Base-by-base conservation (phyloP, 2,113 vertebrate species). In the Lethenteron camtschaticum region DNA sequence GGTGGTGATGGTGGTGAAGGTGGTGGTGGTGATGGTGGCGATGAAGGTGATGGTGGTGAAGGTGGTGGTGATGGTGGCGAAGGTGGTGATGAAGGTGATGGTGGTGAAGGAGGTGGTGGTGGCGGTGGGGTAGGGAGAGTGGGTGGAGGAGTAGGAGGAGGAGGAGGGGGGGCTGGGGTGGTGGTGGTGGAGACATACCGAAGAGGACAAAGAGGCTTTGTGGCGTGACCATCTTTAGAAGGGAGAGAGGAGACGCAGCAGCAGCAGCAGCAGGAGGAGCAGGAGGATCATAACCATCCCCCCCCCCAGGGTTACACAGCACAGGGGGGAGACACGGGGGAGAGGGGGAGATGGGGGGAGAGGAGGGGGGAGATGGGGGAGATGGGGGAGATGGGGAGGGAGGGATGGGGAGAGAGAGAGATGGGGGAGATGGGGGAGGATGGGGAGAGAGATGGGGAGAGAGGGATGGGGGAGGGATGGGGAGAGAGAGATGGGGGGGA, bases 231-330 rank as follows among this genome's bases (percentile, higher is more conserved):
- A 85, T 85, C 85, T 86, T 85, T 85, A 85, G 84, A 86, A 86
- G 84, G 83, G 85, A 84, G 85, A 84, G 85, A 85, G 84, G 85
- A 84, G 83, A 85, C 85, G 90, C 90, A 92, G 89, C 89, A 84
- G 88, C 87, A 94, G 24, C 24, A 41, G 24, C 24, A 41, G 24
- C 90, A 95, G 91, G 90, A 92, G 92, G 91, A 96, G 87, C 94
- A 87, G 86, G 90, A 94, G 90, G 86, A 87, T 84, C 88, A 85
- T 83, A 88, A 96, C 96, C 90, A 92, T 97, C 92, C 91, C 92
- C 24, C 24, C 24, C 24, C 24, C 24, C 24, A 41, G 24, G 24
- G 4, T 87, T 95, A 87, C 89, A 87, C 84, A 96, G 86, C 85
- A 80, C 74, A 79, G 78, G 83, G 81, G 78, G 81, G 79, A 77